Evolutionary conservation across 2,797 vertebrate genomes (phyloP), one percentile per base, ranked within the genome.

Genomic region (Chanos chanos): DNA sequence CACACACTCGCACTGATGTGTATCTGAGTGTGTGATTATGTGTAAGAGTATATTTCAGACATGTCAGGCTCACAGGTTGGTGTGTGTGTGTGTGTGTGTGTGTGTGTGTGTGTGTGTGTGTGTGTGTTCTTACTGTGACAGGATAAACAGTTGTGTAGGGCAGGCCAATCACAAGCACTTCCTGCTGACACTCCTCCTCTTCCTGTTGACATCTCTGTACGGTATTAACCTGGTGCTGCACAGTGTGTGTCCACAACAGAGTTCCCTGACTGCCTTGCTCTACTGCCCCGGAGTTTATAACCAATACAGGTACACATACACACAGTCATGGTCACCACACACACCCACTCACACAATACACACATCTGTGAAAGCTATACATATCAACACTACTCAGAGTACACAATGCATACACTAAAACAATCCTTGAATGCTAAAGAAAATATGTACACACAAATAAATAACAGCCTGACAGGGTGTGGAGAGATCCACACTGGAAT

Each of bases 131-230:
- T 53, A 44, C 53, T 1, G 51, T 72, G 78, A 77, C 79, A 98
- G 95, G 96, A 96, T 99, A 81, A 96, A 98, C 85, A 94, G 87
- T 88, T 99, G 96, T 44, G 94, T 99, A 63, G 97, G 97, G 56
- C 92, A 93, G 81, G 85, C 86, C 75, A 99, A 99, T 81, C 97
- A 99, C 81, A 87, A 86, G 70, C 92, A 90, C 64, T 99, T 98
- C 83, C 87, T 99, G 77, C 86, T 97, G 68, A 92, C 89, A 0
- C 93, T 99, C 41, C 70, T 88, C 79, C 68, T 91, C 83, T 98
- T 99, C 92, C 85, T 95, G 81, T 73, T 90, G 69, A 98, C 95
- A 39, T 94, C 96, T 0, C 54, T 93, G 45, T 97, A 93, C 0
- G 96, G 97, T 64, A 93, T 97, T 80, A 83, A 63, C 1, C 68